These are phyloP conservation scores for Lepidocyrtinus sp. DNA, from an alignment of 2,888 invertebrate species.

Conservation along the genomic window DNA sequence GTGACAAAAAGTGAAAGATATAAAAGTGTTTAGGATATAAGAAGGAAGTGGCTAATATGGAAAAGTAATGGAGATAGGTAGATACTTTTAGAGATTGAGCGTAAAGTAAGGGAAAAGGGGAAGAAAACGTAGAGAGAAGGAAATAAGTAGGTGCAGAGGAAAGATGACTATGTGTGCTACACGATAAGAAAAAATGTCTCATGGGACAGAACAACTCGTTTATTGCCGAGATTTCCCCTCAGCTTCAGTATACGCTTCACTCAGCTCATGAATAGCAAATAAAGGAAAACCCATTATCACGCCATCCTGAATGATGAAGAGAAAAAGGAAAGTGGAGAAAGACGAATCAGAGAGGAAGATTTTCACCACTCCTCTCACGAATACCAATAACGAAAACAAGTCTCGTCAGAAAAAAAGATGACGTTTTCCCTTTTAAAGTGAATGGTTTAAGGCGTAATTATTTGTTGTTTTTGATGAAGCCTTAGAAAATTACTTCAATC, in stretches of 20 bases:
- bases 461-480: no score
- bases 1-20: neutral
- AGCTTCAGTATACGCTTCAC: slow-evolving; percentile 65
- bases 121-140: slow-evolving; percentile 18
- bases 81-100: no score
- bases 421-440: no score
- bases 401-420: neutral
- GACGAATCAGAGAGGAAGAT: slow-evolving; percentile 59
- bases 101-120: slow-evolving; percentile 25
- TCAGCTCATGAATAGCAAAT: slow-evolving; percentile 70
- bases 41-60: neutral
- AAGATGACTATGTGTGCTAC: slow-evolving; percentile 1
- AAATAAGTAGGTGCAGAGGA: neutral
- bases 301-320: slow-evolving; percentile 62
- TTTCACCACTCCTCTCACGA: slow-evolving; percentile 52
- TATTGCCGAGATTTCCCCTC: slow-evolving; percentile 69
- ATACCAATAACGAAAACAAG: slow-evolving; percentile 52
- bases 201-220: slow-evolving; percentile 68
- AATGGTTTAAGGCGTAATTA: no score
- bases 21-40: neutral
- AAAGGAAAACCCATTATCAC: slow-evolving; percentile 69
- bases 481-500: no score
- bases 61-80: slow-evolving; percentile 4
- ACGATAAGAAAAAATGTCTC: slow-evolving; percentile 49
- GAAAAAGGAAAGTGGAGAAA: slow-evolving; percentile 42